Base-by-base conservation (phyloP, 2,797 vertebrate species). In the Coluber constrictor region DNA sequence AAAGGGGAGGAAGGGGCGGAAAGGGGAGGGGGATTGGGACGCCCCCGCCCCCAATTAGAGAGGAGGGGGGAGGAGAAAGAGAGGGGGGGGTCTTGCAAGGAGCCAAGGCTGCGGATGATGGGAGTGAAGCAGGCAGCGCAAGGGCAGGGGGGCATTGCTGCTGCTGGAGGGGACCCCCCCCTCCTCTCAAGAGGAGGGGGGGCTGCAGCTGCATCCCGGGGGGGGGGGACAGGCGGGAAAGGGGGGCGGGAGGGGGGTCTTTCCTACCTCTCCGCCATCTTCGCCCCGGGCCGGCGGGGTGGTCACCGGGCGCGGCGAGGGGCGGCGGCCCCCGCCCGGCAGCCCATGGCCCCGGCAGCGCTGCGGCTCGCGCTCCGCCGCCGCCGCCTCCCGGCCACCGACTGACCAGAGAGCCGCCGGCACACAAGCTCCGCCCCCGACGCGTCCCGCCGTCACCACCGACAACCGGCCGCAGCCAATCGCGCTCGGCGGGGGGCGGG, bases 231-330 rank as follows among this genome's bases (percentile, higher is more conserved):
- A n/a, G 11, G 8, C 1, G 51, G 83, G 13, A 5, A 54, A 47
- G 5, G 23, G 25, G 43, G 25, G 6, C 10, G 60, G 6, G 18
- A n/a, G n/a, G 11, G 9, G 57, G 32, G 25, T 63, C 10, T 27
- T 63, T 56, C 96, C 95, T 91, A 96, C 96, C 96, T 95, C 96
- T 97, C 97, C 97, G 97, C 97, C 97, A 97, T 97, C 94, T 97
- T 97, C 95, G 94, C 93, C 94, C 96, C 96, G 94, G 18, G 94
- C 94, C 93, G 87, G 88, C 94, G 92, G 92, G 92, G 79, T 92
- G 93, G 89, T 94, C 88, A 95, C 96, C 95, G 95, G 86, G 93
- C 93, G 90, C 94, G 92, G 87, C 70, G 86, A 88, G 93, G 94
- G 32, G 83, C 61, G 86, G 94, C 94, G 93, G 92, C 54, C 93